phyloP scores from a whole-genome alignment of 2,888 invertebrate species.

The Globia sparganii region DNA sequence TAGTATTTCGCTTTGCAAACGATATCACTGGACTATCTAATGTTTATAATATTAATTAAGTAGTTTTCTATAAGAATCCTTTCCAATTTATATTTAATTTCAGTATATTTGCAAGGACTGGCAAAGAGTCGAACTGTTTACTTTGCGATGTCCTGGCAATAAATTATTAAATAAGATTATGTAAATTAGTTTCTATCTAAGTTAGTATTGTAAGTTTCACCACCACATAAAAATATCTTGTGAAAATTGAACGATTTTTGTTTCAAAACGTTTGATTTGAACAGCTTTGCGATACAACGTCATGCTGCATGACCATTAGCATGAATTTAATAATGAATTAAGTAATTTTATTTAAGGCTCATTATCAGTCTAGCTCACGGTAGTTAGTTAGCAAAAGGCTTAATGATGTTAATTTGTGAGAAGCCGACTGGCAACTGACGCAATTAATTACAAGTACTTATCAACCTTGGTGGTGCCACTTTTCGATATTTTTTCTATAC shows the following conservation, averaged over 20 bases:
- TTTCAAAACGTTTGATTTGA: constrained; percentile 7
- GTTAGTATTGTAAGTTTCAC: too few relatives aligned
- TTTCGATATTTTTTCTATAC: too few relatives aligned
- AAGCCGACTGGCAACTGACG: background rate
- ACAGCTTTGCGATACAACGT: background rate
- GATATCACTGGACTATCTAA: too few relatives aligned
- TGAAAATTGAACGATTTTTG: constrained; percentile 2
- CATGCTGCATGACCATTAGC: constrained; percentile 19
- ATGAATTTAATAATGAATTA: constrained; percentile 37
- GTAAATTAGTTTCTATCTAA: background rate
- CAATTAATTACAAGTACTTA: background rate
- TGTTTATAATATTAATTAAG: too few relatives aligned
- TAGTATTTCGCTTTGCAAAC: too few relatives aligned
- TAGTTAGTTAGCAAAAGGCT: constrained; percentile 22
- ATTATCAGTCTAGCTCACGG: constrained; percentile 16
- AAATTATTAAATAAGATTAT: background rate
- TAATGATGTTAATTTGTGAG: constrained; percentile 36
- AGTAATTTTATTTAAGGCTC: constrained; percentile 31
- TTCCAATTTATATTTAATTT: too few relatives aligned
- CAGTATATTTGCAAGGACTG: too few relatives aligned
- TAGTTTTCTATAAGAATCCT: too few relatives aligned
- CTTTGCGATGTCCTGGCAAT: too few relatives aligned
- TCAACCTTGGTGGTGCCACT: too few relatives aligned
- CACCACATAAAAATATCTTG: background rate
- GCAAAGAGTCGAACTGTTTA: too few relatives aligned